Evolutionary conservation across 2,113 vertebrate genomes (phyloP).

Genomic region (Nesogale talazaci): DNA sequence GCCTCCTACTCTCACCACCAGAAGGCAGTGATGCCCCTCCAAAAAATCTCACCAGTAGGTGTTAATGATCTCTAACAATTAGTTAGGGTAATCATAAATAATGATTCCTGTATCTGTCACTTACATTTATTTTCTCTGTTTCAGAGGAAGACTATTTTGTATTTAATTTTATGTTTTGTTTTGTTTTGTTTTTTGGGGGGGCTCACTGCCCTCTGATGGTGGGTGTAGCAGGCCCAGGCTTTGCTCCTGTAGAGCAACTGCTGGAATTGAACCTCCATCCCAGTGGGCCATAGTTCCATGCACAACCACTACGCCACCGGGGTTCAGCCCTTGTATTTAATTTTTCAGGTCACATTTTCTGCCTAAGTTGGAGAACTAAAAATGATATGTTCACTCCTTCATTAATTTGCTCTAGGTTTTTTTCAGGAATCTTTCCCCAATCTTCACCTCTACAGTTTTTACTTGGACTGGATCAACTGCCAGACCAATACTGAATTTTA

Average conservation of each 20-base stretch:
- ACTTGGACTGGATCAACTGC: conserved; percentile 35
- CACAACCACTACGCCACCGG: too few species aligned
- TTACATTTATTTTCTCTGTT: conserved; percentile 11
- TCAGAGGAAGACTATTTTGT: background rate
- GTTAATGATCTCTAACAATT: background rate
- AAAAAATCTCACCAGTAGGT: background rate
- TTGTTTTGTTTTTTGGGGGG: too few species aligned
- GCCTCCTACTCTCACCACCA: too few species aligned
- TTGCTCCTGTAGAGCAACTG: too few species aligned
- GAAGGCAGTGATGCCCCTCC: too few species aligned
- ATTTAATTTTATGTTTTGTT: conserved; percentile 45
- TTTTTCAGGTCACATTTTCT: background rate
- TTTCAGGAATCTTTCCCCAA: conserved; percentile 46
- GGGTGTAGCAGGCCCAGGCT: too few species aligned
- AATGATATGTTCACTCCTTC: conserved; percentile 32
- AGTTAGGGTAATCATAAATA: conserved; percentile 12
- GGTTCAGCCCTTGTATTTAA: conserved; percentile 29
- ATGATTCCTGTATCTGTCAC: background rate
- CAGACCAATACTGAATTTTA: conserved; percentile 51
- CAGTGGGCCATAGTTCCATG: too few species aligned
- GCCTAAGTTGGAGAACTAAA: conserved; percentile 5
- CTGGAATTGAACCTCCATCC: too few species aligned
- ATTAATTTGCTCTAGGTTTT: conserved; percentile 36
- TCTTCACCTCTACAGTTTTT: conserved; percentile 57
- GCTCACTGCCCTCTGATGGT: too few species aligned